These are phyloP conservation scores for Rhea americana DNA, from an alignment of 2,113 vertebrate genomes.

Conservation along the genomic window DNA sequence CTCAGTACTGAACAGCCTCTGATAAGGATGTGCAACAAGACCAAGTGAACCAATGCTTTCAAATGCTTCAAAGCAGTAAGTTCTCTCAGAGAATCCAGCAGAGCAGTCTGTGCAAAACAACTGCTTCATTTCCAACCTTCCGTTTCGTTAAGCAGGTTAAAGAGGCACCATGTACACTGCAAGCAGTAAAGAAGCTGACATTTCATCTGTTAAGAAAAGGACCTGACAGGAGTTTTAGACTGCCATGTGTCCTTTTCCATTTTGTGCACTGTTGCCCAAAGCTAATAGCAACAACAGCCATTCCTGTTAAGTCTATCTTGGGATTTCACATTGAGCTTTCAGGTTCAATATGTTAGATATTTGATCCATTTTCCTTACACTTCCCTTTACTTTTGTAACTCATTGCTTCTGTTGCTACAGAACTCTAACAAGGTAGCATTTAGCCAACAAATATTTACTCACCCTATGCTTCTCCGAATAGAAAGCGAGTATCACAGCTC, in stretches of 20 bases:
- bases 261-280: background rate
- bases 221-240: too few relatives aligned
- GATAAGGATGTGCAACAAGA: background rate
- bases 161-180: too few relatives aligned
- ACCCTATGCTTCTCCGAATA: background rate
- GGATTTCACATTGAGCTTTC: background rate
- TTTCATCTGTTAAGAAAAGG: background rate
- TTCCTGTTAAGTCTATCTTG: rapidly evolving
- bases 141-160: background rate
- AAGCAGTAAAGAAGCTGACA: background rate
- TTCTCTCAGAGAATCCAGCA: background rate
- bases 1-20: background rate
- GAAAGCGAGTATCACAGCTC: background rate
- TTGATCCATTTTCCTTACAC: background rate
- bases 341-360: background rate
- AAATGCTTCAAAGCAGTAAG: rapidly evolving
- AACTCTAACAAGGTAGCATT: background rate
- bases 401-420: background rate
- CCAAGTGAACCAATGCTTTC: background rate
- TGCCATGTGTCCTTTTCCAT: background rate
- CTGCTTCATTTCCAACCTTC: background rate
- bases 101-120: background rate
- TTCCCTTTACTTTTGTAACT: background rate
- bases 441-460: background rate
- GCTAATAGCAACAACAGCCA: too few relatives aligned